Evolutionary conservation across 2,888 invertebrate species (phyloP), one percentile per base, ranked within the genome.

Genomic region (Macrophya annulata): DNA sequence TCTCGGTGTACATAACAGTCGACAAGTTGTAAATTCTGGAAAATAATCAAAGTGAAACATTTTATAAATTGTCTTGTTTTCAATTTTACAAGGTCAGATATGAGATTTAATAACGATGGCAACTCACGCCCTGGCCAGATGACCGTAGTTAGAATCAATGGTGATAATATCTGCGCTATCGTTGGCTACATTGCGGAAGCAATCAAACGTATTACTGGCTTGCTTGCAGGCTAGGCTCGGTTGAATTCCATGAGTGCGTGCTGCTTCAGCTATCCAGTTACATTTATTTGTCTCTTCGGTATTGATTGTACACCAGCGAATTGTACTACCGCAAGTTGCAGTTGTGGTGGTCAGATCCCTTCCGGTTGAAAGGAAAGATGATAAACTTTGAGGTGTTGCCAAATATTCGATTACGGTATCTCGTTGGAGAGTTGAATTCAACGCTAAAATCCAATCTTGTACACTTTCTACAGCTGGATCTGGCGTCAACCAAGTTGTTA

Each of bases 221-320:
- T 94, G 93, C 5, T 94, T 93, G 90, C 96, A 96, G 31, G 94
- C 90, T 72, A 96, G 93, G 0, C 93, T 88, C 0, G 96, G 96
- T 88, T 95, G 94, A n/a, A 96, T 93, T 0, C 96, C 96, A 21
- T 95, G 93, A 31, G 94, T 93, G 86, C 95, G 91, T 0, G 95
- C 94, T 0, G 95, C 95, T 25, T 93, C 92, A 0, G 95, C 93
- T 1, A 96, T 90, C 96, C 96, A 96, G 25, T 91, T 88, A 89
- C 96, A 96, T 91, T 96, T 96, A 76, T 91, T 89, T 12, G 94
- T 94, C 89, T 96, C 96, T 0, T 89, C 87, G 0, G 91, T 86
- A 4, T 94, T 94, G 6, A 94, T 90, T 0, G 96, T 96, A 90
- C 96, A 96, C 96, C 96, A 96, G 85, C 94, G 94, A 0, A 95